Evolutionary conservation across 2,888 invertebrate genomes (phyloP).

Genomic region (Bursaphelenchus okinawaensis): DNA sequence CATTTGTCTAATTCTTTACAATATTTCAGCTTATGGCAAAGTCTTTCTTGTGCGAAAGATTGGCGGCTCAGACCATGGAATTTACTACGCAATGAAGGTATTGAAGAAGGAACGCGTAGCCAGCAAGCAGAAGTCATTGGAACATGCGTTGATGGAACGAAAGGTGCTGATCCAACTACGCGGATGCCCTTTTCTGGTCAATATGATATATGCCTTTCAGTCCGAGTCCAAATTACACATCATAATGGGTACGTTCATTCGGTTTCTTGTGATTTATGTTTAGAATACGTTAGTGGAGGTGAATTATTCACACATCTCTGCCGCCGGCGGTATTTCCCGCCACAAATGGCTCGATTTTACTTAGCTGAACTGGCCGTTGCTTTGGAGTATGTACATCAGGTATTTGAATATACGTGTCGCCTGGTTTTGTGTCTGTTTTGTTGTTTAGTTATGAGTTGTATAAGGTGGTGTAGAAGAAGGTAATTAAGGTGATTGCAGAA

Average conservation of each 20-base stretch:
- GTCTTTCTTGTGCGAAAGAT: slow-evolving; percentile 87
- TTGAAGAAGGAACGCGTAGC: slow-evolving; percentile 83
- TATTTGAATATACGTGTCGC: slow-evolving; percentile 56
- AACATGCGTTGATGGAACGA: slow-evolving; percentile 91
- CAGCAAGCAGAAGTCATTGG: slow-evolving; percentile 77
- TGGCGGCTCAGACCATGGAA: slow-evolving; percentile 75
- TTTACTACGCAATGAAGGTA: slow-evolving; percentile 95
- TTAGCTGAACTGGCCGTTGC: slow-evolving; percentile 93
- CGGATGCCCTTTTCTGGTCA: slow-evolving; percentile 89
- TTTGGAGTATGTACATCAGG: slow-evolving; percentile 87
- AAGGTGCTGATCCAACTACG: slow-evolving; percentile 91
- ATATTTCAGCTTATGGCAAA: slow-evolving; percentile 79
- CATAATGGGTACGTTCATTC: slow-evolving; percentile 75
- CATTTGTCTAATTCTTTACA: too few species aligned
- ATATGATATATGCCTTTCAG: slow-evolving; percentile 95
- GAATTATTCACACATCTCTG: slow-evolving; percentile 94
- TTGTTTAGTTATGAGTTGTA: too few species aligned
- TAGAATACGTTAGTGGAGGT: slow-evolving; percentile 62
- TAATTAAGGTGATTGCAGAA: slow-evolving; percentile 66
- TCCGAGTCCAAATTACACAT: slow-evolving; percentile 91
- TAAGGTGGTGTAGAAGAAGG: too few species aligned
- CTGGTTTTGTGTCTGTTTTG: too few species aligned
- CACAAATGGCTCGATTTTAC: slow-evolving; percentile 82
- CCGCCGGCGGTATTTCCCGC: slow-evolving; percentile 83
- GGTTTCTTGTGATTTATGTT: neutral